A percentile compares a stretch with the other conserved stretches of the same genome.
Conservation (phyloP, 2,888 invertebrate species). For the Strigamia crassipes region DNA sequence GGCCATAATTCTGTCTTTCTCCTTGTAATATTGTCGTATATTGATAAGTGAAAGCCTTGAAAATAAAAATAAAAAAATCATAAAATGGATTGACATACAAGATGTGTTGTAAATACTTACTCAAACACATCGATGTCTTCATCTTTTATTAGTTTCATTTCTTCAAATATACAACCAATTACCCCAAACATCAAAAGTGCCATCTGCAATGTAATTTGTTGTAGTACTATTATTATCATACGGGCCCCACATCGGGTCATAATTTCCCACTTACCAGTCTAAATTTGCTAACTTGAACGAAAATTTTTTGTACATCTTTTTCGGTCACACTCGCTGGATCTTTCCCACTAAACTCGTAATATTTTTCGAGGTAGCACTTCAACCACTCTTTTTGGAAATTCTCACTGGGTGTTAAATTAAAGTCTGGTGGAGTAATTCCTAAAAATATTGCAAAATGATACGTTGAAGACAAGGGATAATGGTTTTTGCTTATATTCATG, state of each 20-base stretch:
- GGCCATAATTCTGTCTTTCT: not conserved
- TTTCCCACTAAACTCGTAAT: not conserved
- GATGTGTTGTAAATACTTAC: not conserved
- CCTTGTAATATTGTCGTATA: not conserved
- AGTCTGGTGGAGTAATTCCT: not conserved
- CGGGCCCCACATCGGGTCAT: too few relatives aligned
- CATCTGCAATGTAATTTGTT: not conserved
- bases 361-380: not conserved
- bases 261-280: not conserved
- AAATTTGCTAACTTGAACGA: conserved; percentile 17
- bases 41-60: not conserved
- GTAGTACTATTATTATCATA: too few relatives aligned
- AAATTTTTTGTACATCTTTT: conserved; percentile 6
- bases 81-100: not conserved
- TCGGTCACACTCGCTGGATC: conserved; percentile 6
- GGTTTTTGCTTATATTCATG: not conserved
- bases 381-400: conserved; percentile 28
- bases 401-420: not conserved
- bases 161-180: not conserved
- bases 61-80: too few relatives aligned
- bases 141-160: not conserved
- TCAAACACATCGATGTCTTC: not conserved
- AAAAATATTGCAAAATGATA: not conserved
- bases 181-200: not conserved
- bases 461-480: not conserved